Conservation (phyloP, 2,888 invertebrate species). For the Trisateles emortualis region DNA sequence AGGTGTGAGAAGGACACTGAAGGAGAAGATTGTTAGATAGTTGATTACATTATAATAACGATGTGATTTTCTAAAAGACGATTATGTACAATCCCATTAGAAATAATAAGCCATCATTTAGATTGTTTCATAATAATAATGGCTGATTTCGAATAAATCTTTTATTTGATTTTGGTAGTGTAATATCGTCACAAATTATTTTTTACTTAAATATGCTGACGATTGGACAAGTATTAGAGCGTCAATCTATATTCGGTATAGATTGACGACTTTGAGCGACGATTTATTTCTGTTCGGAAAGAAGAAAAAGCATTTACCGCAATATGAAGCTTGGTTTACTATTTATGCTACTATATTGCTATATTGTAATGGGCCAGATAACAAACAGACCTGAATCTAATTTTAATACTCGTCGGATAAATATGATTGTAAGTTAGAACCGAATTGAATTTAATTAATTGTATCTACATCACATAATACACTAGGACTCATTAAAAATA, state of each 20-base stretch:
- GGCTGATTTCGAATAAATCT: not conserved
- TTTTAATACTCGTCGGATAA: conserved; percentile 25
- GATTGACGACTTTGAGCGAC: too few relatives aligned
- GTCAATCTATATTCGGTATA: too few relatives aligned
- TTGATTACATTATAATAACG: too few relatives aligned
- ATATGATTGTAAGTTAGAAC: conserved; percentile 42
- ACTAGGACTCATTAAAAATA: too few relatives aligned
- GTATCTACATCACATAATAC: too few relatives aligned
- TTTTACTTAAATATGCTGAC: not conserved
- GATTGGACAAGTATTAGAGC: not conserved
- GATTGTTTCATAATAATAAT: not conserved
- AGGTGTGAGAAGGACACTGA: too few relatives aligned
- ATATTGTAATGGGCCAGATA: conserved; percentile 11
- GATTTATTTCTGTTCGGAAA: too few relatives aligned
- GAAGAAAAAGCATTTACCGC: not conserved
- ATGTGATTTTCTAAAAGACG: not conserved
- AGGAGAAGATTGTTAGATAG: too few relatives aligned
- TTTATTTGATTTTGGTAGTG: too few relatives aligned
- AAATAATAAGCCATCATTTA: not conserved
- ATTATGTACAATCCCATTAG: not conserved
- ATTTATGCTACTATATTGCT: conserved; percentile 10
- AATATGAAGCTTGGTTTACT: conserved; percentile 2
- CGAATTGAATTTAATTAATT: too few relatives aligned
- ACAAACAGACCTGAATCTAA: not conserved
- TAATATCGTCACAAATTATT: too few relatives aligned